Evolutionary conservation across 2,113 vertebrate species (phyloP).

Genomic region (Motacilla tschutschensis): DNA sequence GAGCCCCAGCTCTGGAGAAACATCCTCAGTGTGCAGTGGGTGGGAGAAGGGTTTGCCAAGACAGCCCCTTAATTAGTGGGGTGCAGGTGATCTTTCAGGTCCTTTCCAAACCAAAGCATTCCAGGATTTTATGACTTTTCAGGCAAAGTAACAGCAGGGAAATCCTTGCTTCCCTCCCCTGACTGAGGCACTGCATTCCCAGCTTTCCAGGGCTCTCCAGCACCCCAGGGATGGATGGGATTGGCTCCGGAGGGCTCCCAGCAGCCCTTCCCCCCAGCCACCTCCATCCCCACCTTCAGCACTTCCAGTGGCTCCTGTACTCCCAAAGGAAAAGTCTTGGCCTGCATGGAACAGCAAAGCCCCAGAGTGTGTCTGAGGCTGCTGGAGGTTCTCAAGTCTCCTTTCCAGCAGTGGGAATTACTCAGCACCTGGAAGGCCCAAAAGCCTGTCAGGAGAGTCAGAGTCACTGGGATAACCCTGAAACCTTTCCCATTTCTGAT

Average conservation of each 20-base stretch:
- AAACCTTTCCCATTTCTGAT: background rate
- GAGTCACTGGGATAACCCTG: background rate
- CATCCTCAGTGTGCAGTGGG: background rate
- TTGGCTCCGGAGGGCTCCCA: fast-evolving
- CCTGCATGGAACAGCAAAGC: background rate
- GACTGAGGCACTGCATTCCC: background rate
- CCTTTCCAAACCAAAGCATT: background rate
- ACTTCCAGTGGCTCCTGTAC: fast-evolving
- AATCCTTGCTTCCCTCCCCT: background rate
- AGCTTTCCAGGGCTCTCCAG: background rate
- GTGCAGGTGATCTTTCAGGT: background rate
- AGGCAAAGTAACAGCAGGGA: background rate
- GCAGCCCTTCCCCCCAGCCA: background rate
- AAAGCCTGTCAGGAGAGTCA: background rate
- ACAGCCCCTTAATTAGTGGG: background rate
- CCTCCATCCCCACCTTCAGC: background rate
- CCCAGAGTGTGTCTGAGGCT: background rate
- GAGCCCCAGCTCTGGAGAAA: background rate
- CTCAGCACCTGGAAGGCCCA: background rate
- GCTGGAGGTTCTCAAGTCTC: background rate
- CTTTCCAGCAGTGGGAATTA: background rate
- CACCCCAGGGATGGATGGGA: fast-evolving
- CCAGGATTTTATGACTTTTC: background rate
- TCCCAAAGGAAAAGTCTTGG: background rate
- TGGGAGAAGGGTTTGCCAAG: background rate